phyloP scores from a whole-genome alignment of 2,113 vertebrate species.

The Chionomys nivalis region DNA sequence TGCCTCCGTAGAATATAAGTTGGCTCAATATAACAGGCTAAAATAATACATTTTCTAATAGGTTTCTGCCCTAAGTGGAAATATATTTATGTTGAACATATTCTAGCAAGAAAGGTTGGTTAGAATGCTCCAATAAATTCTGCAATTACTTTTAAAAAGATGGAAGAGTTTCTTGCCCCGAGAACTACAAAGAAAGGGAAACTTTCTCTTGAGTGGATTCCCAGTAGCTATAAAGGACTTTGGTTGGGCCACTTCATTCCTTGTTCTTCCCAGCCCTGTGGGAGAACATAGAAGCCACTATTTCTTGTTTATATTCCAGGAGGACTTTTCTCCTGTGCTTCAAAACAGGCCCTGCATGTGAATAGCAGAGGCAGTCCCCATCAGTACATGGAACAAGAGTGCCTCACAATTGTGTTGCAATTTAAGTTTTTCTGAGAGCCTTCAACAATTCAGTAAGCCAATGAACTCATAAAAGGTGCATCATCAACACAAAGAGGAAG shows the following conservation, averaged over 20 bases:
- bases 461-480: neutral
- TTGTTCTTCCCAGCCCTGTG: neutral
- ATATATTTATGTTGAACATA: slow-evolving; percentile 57
- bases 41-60: slow-evolving; percentile 66
- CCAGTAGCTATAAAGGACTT: neutral
- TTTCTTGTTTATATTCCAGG: neutral
- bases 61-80: slow-evolving; percentile 52
- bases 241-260: neutral
- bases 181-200: slow-evolving; percentile 21
- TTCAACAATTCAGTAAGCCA: neutral
- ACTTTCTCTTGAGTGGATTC: neutral
- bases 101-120: slow-evolving; percentile 37
- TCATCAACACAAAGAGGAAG: neutral
- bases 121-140: slow-evolving; percentile 43
- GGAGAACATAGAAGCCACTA: neutral
- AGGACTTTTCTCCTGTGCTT: neutral
- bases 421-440: slow-evolving; percentile 42
- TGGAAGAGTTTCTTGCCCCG: slow-evolving; percentile 7
- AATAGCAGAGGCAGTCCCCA: neutral
- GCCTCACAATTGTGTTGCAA: neutral
- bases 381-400: neutral
- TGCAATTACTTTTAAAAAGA: slow-evolving; percentile 49
- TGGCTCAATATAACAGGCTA: slow-evolving; percentile 39
- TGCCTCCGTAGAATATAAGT: slow-evolving; percentile 58
- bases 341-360: neutral